phyloP scores from a whole-genome alignment of 2,888 invertebrate species.

The Meiosimyza decipiens region DNA sequence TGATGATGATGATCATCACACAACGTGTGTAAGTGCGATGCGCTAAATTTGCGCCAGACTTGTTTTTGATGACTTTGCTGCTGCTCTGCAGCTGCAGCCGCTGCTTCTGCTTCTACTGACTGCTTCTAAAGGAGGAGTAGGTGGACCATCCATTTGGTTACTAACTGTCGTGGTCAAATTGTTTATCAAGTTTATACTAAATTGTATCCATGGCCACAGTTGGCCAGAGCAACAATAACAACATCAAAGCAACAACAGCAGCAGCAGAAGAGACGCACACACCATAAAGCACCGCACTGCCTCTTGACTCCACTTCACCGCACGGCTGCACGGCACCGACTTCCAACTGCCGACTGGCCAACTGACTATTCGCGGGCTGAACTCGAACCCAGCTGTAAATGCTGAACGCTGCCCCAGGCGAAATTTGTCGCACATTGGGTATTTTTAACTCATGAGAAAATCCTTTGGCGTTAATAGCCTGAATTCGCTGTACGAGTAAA shows the following conservation, averaged over 20 bases:
- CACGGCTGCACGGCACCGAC: conserved; percentile 12
- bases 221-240: conserved; percentile 38
- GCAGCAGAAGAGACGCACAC: conserved; percentile 12
- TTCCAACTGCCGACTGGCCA: neutral
- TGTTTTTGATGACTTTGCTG: conserved; percentile 44
- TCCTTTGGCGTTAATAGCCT: conserved; percentile 66
- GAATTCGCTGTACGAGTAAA: conserved; percentile 53
- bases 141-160: conserved; percentile 67
- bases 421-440: conserved; percentile 53
- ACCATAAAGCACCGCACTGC: conserved; percentile 15
- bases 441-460: conserved; percentile 66
- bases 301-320: neutral
- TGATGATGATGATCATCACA: conserved; percentile 39
- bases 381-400: conserved; percentile 39
- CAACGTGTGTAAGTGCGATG: conserved; percentile 28
- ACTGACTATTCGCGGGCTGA: neutral
- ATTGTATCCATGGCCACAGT: conserved; percentile 53
- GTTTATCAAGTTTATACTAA: conserved; percentile 65
- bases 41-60: conserved; percentile 28
- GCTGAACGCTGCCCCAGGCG: conserved; percentile 46
- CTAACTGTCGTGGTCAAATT: conserved; percentile 64
- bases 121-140: conserved; percentile 63
- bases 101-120: conserved; percentile 50
- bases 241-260: neutral
- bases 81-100: conserved; percentile 45